Base-by-base conservation (phyloP, 2,113 vertebrate species). In the Mungos mungo region DNA sequence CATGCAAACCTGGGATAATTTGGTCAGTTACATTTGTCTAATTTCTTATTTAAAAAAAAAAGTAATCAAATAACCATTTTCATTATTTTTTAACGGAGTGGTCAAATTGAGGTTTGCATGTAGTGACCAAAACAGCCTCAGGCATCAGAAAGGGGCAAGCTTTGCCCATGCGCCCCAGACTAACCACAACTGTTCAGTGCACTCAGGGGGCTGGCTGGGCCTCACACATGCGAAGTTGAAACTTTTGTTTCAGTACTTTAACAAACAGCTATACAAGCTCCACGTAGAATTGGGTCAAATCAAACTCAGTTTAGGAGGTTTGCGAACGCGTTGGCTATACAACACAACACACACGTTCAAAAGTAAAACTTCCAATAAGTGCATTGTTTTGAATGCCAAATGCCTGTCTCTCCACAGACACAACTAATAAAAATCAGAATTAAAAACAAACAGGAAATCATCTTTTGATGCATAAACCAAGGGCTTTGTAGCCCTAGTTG, bases 341-440 rank as follows among this genome's bases (percentile, higher is more conserved):
- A 69, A 52, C 19, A 86, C 1, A 68, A 11, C 41, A n/a, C 9
- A 69, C 5, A 92, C 2, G 63, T 88, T 84, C 21, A 68, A 93
- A 91, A 91, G 60, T 29, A 71, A 94, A 96, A 93, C 5, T 50
- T 29, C 80, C 52, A 66, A 8, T 41, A 41, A 88, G 21, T 29
- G 16, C 68, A 74, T 38, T 89, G 87, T 80, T 85, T 83, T 45
- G 13, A 80, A 83, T 76, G 21, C 35, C 45, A 89, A 80, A 68
- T 27, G 5, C 90, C 35, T 90, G 45, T 35, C 68, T 87, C 35
- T 38, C 88, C 66, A 74, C 14, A 60, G 50, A 54, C 15, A 82
- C 33, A 97, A 69, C 33, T 68, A 89, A 76, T 52, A 88, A 77
- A 88, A 85, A 52, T 35, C 35, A 94, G 41, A 93, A 74, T 69